Conservation (phyloP, 2,113 vertebrate genomes). For the Aix galericulata region DNA sequence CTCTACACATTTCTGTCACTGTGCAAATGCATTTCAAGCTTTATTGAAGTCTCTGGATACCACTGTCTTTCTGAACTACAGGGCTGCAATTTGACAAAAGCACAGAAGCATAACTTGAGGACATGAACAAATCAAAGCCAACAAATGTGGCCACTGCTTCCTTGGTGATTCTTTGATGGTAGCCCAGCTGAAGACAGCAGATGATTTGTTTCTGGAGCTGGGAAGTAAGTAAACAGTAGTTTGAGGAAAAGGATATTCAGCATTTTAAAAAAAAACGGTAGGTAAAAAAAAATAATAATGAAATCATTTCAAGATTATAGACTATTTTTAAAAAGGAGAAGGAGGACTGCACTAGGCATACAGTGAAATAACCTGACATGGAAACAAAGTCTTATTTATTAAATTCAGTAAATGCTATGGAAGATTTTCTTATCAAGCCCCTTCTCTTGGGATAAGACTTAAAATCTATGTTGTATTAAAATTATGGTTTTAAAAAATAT, state of each 20-base stretch:
- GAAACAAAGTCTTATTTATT: not conserved
- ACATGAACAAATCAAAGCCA: not conserved
- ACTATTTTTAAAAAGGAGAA: not conserved
- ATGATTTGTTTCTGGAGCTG: not conserved
- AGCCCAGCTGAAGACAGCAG: not conserved
- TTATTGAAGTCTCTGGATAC: not conserved
- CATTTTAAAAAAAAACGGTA: not conserved
- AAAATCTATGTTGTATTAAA: accelerated
- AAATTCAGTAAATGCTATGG: not conserved
- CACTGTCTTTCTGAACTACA: not conserved
- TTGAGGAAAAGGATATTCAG: not conserved
- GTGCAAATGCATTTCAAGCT: not conserved
- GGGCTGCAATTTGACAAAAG: not conserved
- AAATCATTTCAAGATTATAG: not conserved
- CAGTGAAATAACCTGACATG: not conserved
- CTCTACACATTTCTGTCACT: not conserved
- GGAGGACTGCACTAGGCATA: not conserved
- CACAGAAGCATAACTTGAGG: not conserved
- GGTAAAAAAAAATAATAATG: not conserved
- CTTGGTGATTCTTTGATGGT: not conserved
- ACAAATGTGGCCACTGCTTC: not conserved
- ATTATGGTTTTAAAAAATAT: not conserved
- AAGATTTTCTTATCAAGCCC: not conserved
- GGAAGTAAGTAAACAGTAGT: not conserved
- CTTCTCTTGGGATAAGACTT: not conserved